Conservation (phyloP, 2,888 invertebrate species). For the Automeris io region DNA sequence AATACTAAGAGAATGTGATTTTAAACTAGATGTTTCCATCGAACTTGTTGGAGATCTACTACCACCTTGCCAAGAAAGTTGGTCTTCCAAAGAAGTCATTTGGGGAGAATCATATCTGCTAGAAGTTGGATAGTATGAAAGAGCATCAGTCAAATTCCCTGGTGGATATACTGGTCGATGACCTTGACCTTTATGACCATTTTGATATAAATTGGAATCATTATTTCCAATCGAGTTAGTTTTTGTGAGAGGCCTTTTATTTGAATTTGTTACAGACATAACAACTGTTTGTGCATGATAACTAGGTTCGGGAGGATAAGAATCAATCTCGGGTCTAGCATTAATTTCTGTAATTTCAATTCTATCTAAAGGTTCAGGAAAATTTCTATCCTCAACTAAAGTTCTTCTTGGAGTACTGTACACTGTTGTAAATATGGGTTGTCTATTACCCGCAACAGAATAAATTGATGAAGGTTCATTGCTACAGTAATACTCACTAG, state of each 20-base stretch:
- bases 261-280: slow-evolving; percentile 50
- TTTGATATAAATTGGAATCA: slow-evolving; percentile 75
- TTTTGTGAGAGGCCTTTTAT: slow-evolving; percentile 72
- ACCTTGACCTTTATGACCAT: slow-evolving; percentile 81
- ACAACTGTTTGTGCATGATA: slow-evolving; percentile 77
- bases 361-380: slow-evolving; percentile 82
- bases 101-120: slow-evolving; percentile 77
- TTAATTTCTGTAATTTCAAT: slow-evolving; percentile 65
- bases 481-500: slow-evolving; percentile 62
- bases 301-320: slow-evolving; percentile 75
- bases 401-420: slow-evolving; percentile 82
- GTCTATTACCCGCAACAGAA: slow-evolving; percentile 84
- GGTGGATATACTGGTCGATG: slow-evolving; percentile 83
- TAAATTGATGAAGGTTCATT: slow-evolving; percentile 82
- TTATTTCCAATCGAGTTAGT: slow-evolving; percentile 74
- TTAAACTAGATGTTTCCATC: slow-evolving; percentile 72
- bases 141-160: slow-evolving; percentile 85
- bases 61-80: slow-evolving; percentile 77
- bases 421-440: slow-evolving; percentile 84
- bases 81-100: slow-evolving; percentile 78
- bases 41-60: slow-evolving; percentile 80
- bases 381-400: slow-evolving; percentile 79
- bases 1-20: slow-evolving; percentile 77
- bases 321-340: slow-evolving; percentile 47
- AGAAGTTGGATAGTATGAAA: slow-evolving; percentile 88